phyloP scores from a whole-genome alignment of 2,888 invertebrate genomes.

The Polydesmus complanatus region DNA sequence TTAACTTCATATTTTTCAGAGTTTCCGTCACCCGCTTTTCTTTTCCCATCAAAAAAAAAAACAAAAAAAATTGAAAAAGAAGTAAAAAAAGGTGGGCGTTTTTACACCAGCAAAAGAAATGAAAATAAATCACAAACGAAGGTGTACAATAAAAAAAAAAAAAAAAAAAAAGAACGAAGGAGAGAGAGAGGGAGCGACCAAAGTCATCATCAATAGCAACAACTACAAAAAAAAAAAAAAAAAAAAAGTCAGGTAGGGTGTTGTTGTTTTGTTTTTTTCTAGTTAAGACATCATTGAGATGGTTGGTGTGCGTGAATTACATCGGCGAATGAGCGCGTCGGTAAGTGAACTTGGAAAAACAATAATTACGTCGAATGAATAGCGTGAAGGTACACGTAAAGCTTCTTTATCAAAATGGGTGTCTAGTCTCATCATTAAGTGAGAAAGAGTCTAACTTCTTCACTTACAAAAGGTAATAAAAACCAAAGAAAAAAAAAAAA shows the following conservation, averaged over 20 bases:
- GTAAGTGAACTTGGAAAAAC: not conserved
- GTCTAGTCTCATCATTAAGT: not conserved
- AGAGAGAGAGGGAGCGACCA: too few species aligned
- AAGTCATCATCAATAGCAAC: not conserved
- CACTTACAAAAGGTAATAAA: too few species aligned
- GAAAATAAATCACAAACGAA: not conserved
- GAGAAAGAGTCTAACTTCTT: not conserved
- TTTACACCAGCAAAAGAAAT: not conserved
- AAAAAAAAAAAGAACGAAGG: too few species aligned
- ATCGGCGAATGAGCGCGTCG: not conserved
- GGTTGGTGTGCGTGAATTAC: not conserved
- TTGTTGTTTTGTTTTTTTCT: not conserved
- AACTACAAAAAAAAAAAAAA: too few species aligned
- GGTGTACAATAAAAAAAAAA: not conserved
- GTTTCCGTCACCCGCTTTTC: too few species aligned
- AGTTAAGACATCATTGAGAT: not conserved
- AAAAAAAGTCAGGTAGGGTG: too few species aligned
- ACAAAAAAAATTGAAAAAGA: too few species aligned
- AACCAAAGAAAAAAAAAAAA: too few species aligned
- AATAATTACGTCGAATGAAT: not conserved
- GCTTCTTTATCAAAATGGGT: not conserved
- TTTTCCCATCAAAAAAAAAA: too few species aligned
- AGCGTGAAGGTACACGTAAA: not conserved
- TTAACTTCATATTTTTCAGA: too few species aligned
- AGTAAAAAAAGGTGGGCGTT: not conserved